Percentiles rank a stretch among this genome's conserved stretches.
Conservation (phyloP, 2,888 invertebrate genomes). For the Lasioglossum malachurum region DNA sequence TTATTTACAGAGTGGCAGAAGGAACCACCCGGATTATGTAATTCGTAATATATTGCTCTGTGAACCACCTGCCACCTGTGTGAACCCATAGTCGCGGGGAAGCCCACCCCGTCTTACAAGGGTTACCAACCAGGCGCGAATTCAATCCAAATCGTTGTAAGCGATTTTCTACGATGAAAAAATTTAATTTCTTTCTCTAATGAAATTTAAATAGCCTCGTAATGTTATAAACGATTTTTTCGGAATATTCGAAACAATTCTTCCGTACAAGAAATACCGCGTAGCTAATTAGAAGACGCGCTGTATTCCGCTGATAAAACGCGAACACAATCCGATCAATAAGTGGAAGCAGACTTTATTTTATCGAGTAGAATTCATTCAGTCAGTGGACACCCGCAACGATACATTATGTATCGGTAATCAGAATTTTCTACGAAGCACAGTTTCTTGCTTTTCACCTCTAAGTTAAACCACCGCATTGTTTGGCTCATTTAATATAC, state of each 20-base stretch:
- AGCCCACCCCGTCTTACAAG: slow-evolving; percentile 24
- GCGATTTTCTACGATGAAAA: neutral
- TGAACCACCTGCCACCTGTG: too few species aligned
- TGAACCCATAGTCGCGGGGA: neutral
- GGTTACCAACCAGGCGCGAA: slow-evolving; percentile 37
- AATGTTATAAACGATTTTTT: neutral
- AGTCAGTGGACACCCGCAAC: slow-evolving; percentile 42
- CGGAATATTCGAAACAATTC: neutral
- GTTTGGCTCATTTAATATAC: slow-evolving; percentile 42
- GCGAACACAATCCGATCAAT: slow-evolving; percentile 68
- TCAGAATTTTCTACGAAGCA: slow-evolving; percentile 39
- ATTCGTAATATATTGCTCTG: neutral
- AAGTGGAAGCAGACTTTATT: slow-evolving; percentile 67
- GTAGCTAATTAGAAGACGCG: slow-evolving; percentile 18
- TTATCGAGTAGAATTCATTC: slow-evolving; percentile 58
- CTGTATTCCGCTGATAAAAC: slow-evolving; percentile 54
- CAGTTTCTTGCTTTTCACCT: slow-evolving; percentile 51
- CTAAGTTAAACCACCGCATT: slow-evolving; percentile 40
- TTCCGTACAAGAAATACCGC: neutral
- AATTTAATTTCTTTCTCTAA: neutral
- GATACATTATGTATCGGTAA: slow-evolving; percentile 67
- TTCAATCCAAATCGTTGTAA: slow-evolving; percentile 18
- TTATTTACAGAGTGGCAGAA: neutral
- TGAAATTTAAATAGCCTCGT: neutral
- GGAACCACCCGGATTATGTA: neutral